A percentile compares a stretch with the other conserved stretches of the same genome.
phyloP scores from a whole-genome alignment of 2,888 invertebrate genomes.

The Andrena bucephala region DNA sequence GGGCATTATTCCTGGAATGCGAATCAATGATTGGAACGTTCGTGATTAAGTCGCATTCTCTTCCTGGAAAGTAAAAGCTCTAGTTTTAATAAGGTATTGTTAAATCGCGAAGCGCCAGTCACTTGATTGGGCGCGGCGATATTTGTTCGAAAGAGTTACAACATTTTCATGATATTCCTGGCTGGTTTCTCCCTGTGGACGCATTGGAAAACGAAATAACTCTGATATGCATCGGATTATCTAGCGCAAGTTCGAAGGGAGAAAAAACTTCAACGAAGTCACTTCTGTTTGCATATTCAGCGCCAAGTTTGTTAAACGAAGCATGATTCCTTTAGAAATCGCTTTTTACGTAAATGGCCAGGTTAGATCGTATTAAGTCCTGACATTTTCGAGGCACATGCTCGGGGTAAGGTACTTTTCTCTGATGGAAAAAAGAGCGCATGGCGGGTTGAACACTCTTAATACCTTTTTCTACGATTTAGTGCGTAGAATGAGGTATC shows the following conservation, averaged over 20 bases:
- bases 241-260: background rate
- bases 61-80: too few species aligned
- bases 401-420: background rate
- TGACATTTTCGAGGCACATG: slow-evolving; percentile 20
- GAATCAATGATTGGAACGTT: too few species aligned
- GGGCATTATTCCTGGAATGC: too few species aligned
- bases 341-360: slow-evolving; percentile 12
- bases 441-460: too few species aligned
- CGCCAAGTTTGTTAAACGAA: slow-evolving; percentile 36
- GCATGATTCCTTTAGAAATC: slow-evolving; percentile 41
- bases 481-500: background rate
- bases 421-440: too few species aligned
- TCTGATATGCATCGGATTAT: slow-evolving; percentile 5
- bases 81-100: too few species aligned
- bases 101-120: too few species aligned
- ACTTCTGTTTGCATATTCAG: slow-evolving; percentile 26
- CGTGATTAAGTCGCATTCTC: too few species aligned
- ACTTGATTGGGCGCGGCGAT: too few species aligned
- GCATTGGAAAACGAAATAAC: background rate
- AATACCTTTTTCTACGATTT: too few species aligned
- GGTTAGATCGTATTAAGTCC: slow-evolving; percentile 11
- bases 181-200: background rate
- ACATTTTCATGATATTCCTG: too few species aligned
- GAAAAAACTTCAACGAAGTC: slow-evolving; percentile 16
- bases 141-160: too few species aligned